Percentiles rank a stretch among this genome's conserved stretches.
Conservation (phyloP, 1,140 invertebrate species). For the Dinothrombium tinctorium region DNA sequence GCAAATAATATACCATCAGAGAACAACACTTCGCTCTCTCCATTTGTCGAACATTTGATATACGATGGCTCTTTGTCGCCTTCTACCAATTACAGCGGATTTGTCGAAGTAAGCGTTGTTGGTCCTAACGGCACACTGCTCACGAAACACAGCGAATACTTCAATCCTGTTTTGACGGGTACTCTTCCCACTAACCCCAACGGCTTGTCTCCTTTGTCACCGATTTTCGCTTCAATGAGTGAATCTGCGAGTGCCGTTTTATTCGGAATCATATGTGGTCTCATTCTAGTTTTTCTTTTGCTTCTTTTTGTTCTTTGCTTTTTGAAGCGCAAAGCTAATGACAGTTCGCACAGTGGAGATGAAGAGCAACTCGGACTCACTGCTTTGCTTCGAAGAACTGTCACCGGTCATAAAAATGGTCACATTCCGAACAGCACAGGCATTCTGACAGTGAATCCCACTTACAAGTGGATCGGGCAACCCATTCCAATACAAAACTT, state of each 20-base stretch:
- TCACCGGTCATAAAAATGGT: slow-evolving; percentile 14
- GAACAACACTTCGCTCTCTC: slow-evolving; percentile 13
- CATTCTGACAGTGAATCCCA: neutral
- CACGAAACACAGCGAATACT: slow-evolving; percentile 13
- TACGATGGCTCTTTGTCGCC: slow-evolving; percentile 14
- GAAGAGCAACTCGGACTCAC: slow-evolving; percentile 15
- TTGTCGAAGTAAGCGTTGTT: slow-evolving; percentile 14
- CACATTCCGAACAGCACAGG: slow-evolving; percentile 4
- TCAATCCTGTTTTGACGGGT: slow-evolving; percentile 13
- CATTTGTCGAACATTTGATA: slow-evolving; percentile 25
- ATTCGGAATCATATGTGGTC: slow-evolving; percentile 14
- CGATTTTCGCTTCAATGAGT: slow-evolving; percentile 13
- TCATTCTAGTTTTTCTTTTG: slow-evolving; percentile 13
- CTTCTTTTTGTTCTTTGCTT: slow-evolving; percentile 15
- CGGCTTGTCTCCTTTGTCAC: neutral
- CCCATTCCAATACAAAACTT: slow-evolving; percentile 16
- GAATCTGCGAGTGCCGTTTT: slow-evolving; percentile 13
- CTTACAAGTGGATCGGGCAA: slow-evolving; percentile 10
- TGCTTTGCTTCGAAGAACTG: slow-evolving; percentile 12
- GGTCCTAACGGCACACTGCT: slow-evolving; percentile 14
- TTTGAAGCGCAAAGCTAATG: slow-evolving; percentile 10
- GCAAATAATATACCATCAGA: slow-evolving; percentile 2
- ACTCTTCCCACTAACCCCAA: neutral
- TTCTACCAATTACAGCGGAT: slow-evolving; percentile 17
- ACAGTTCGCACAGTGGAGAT: slow-evolving; percentile 10